Conservation (phyloP, 2,888 invertebrate species). For the Lypha dubia region DNA sequence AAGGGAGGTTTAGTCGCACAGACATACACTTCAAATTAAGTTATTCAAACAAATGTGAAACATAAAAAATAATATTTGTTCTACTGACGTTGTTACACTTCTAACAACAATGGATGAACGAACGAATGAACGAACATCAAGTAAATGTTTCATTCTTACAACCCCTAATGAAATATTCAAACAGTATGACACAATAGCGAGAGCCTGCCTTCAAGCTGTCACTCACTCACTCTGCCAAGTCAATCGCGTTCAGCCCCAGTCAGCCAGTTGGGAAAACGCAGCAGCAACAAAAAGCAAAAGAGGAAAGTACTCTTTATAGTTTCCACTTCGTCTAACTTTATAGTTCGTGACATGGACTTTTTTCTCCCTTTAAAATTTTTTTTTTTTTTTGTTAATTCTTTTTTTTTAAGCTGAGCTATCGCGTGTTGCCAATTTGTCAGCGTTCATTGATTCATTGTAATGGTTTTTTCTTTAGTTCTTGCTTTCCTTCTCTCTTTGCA, state of each 20-base stretch:
- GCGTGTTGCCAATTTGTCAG: constrained; percentile 82
- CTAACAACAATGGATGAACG: not conserved
- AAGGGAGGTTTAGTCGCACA: constrained; percentile 49
- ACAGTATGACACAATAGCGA: constrained; percentile 21
- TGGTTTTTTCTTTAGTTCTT: not conserved
- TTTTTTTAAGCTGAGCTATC: constrained; percentile 73
- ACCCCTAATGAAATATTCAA: constrained; percentile 51
- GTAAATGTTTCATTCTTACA: constrained; percentile 60
- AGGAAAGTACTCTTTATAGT: constrained; percentile 62
- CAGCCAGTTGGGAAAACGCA: constrained; percentile 11
- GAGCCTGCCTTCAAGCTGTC: constrained; percentile 30
- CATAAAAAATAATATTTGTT: constrained; percentile 62
- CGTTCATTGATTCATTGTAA: constrained; percentile 77
- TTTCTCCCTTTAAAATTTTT: constrained; percentile 38
- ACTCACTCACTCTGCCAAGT: constrained; percentile 30
- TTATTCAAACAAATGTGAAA: constrained; percentile 68
- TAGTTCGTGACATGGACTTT: constrained; percentile 68
- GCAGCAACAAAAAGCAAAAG: not conserved
- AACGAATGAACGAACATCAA: not conserved
- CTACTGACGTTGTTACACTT: constrained; percentile 28
- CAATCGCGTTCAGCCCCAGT: not conserved
- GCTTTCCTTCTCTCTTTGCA: constrained; percentile 19
- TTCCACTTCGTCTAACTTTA: constrained; percentile 69
- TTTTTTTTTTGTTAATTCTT: constrained; percentile 48
- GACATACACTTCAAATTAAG: constrained; percentile 72